Evolutionary conservation across 2,113 vertebrate species (phyloP).

Genomic region (Anhinga anhinga): DNA sequence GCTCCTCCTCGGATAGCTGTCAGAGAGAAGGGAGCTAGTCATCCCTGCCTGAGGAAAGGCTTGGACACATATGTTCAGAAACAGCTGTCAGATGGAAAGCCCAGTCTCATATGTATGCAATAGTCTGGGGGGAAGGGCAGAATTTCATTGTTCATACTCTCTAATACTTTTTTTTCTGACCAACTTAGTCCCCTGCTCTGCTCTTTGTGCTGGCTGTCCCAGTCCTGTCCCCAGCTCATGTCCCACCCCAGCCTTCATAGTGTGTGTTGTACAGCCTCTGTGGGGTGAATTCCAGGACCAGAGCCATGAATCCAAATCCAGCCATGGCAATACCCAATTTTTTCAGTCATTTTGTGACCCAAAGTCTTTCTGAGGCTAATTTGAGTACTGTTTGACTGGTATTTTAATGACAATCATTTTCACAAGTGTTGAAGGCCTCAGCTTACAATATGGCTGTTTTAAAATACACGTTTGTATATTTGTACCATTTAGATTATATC

Average conservation of each 20-base stretch:
- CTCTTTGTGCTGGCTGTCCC: fast-evolving
- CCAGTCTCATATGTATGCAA: not conserved
- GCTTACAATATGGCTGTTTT: not conserved
- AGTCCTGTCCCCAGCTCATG: not conserved
- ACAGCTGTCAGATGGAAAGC: fast-evolving
- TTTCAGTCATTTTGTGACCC: not conserved
- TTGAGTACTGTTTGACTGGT: not conserved
- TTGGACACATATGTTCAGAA: not conserved
- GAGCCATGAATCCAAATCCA: not conserved
- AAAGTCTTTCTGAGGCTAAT: not conserved
- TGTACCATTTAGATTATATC: not conserved
- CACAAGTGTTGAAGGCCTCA: not conserved
- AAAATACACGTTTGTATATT: not conserved
- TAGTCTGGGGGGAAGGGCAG: not conserved
- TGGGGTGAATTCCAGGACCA: not conserved
- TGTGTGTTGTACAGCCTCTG: not conserved
- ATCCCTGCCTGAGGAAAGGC: not conserved
- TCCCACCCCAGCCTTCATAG: not conserved
- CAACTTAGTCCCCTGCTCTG: not conserved
- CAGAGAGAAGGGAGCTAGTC: not conserved
- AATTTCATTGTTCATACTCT: not conserved
- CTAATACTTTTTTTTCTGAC: not conserved
- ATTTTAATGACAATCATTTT: not conserved
- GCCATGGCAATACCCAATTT: not conserved
- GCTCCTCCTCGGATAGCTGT: fast-evolving